Base-by-base conservation (phyloP, 2,888 invertebrate genomes). In the Eristalis tenax region DNA sequence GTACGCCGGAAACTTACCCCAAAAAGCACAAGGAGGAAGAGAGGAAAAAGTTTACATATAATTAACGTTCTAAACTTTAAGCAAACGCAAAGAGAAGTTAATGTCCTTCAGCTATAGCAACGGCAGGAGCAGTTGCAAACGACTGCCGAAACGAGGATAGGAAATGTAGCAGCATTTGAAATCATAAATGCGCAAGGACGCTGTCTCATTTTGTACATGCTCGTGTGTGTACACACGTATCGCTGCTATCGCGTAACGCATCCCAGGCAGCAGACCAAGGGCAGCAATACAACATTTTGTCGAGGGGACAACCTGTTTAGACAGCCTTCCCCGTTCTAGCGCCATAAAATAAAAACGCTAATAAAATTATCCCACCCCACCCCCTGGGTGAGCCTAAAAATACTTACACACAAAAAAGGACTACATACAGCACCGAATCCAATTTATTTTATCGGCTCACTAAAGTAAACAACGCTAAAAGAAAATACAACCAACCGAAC, bases 381-480 rank as follows among this genome's bases (percentile, higher is more conserved):
- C 32, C 32, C 15, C 38, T 28, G 70, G 35, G 11, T 6, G 22
- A 26, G 56, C 26, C 50, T n/a, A 26, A 22, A 50, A 50, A 50
- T 50, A 50, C 61, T 50, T 65, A 74, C 64, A 50, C 50, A 50
- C 83, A 64, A 69, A 80, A 68, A 71, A 69, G 68, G 71, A 71
- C 76, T 22, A 61, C 57, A 13, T 32, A 69, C 26, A 74, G 32
- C 76, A 68, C 26, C 28, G 76, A 87, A 87, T 83, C 79, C 79
- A 87, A 87, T 87, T 83, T 83, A 87, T 87, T 87, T 87, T 87
- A 87, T 87, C 70, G 84, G 76, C 75, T 80, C 76, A 80, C 76
- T 71, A 80, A 84, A 75, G 84, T 79, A 80, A 84, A 84, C 76
- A 84, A 80, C 64, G 70, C 61, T 65, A 26, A 79, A 81, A 59